Evolutionary conservation across 2,888 invertebrate genomes (phyloP).

Genomic region (Branchellion lobata): DNA sequence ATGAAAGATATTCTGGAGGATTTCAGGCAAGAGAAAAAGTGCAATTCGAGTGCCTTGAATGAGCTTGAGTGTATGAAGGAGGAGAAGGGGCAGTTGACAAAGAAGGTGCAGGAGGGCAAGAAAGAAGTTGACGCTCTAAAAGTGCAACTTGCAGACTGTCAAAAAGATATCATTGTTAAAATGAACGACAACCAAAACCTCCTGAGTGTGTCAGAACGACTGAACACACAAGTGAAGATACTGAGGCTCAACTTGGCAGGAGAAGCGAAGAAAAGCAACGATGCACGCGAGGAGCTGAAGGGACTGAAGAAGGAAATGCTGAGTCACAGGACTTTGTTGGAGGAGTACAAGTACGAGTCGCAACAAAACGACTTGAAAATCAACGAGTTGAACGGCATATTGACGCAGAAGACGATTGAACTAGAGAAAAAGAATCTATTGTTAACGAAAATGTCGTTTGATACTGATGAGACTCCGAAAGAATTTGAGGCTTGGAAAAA

Average conservation of each 20-base stretch:
- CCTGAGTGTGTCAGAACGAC: neutral
- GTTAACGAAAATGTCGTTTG: neutral
- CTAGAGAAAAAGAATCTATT: slow-evolving; percentile 1
- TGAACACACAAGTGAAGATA: slow-evolving; percentile 5
- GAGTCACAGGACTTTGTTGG: neutral
- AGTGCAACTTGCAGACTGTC: neutral
- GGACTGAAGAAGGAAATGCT: neutral
- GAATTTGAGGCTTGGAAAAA: neutral
- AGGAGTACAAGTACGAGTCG: neutral
- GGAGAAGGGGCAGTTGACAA: neutral
- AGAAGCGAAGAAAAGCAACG: neutral
- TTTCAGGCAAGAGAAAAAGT: neutral
- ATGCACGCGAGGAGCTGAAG: neutral
- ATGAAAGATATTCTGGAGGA: neutral
- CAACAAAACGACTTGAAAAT: neutral
- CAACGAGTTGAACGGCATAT: neutral
- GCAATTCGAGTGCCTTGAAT: neutral
- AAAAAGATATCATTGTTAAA: neutral
- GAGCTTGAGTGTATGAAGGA: neutral
- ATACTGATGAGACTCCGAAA: neutral
- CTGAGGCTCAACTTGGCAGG: neutral
- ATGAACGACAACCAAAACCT: neutral
- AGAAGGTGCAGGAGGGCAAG: neutral
- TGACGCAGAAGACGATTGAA: slow-evolving; percentile 2
- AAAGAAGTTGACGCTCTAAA: neutral